These are phyloP conservation scores for Manis crassicaudata DNA, from an alignment of 2,797 vertebrate genomes.

Conservation along the genomic window DNA sequence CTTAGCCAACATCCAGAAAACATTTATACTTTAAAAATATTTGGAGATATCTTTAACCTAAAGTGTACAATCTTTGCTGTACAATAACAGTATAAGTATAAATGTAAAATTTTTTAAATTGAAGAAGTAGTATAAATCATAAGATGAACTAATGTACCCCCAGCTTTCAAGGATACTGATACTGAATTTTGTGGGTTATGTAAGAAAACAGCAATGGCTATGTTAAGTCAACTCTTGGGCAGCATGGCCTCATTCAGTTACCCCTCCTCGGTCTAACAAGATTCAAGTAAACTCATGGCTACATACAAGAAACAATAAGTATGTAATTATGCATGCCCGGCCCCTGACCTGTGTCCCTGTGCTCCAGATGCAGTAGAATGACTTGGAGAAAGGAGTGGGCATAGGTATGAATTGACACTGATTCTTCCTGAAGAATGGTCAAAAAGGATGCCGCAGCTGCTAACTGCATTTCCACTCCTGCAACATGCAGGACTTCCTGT, in stretches of 20 bases:
- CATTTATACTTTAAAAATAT: conserved; percentile 7
- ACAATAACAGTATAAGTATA: background rate
- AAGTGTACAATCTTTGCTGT: background rate
- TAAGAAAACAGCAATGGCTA: background rate
- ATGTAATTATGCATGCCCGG: background rate
- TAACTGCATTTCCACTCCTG: conserved; percentile 94
- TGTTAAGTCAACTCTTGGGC: background rate
- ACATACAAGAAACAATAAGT: background rate
- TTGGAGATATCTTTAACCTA: background rate
- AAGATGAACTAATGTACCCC: background rate
- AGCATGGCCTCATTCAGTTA: background rate
- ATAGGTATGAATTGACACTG: conserved; percentile 93
- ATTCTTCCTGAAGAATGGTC: conserved; percentile 95
- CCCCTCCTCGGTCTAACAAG: too few species aligned
- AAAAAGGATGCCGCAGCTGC: conserved; percentile 93
- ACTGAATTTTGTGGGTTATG: background rate
- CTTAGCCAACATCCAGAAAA: conserved; percentile 45
- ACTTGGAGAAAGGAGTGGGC: conserved; percentile 95
- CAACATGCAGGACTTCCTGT: conserved; percentile 93
- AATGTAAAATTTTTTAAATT: background rate
- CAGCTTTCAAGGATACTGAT: background rate
- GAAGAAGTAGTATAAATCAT: background rate
- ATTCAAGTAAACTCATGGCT: background rate
- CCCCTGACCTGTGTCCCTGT: conserved; percentile 93
- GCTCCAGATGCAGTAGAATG: conserved; percentile 94